Base-by-base conservation (phyloP, 1,140 invertebrate species). In the Danaus plexippus region DNA sequence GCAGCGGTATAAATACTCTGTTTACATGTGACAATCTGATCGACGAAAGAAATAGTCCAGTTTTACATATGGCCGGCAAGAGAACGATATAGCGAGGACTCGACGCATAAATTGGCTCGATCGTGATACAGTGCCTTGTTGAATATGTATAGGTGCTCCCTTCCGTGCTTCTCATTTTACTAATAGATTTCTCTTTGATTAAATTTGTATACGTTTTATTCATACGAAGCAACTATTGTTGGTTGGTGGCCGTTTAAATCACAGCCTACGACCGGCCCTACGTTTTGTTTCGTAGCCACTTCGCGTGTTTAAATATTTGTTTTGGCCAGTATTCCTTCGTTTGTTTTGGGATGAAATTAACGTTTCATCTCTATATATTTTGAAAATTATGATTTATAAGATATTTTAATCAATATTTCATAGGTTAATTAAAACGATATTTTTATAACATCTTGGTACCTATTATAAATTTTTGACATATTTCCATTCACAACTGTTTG, bases 101-200 rank as follows among this genome's bases (percentile, higher is more conserved):
- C 67, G 73, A 73, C 72, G 80, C 77, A 85, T 87, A 87, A 87
- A 87, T 87, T 81, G 75, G 75, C 76, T 71, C 72, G 77, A 77
- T 85, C 83, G 83, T 86, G 83, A 86, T 86, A 80, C 83, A 86
- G 75, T 82, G 61, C 75, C 83, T 85, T 72, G 83, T 86, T 86
- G 83, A 85, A 86, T 87, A 87, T 87, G 83, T 87, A 87, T 87
- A 84, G 80, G 72, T 83, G 76, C 77, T 84, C 83, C 83, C 83
- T 87, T 85, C 83, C 83, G 80, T 82, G 80, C 71, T 85, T 83
- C 81, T 86, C 83, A 86, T 86, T 86, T 86, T 86, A 86, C 83
- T 86, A 86, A 86, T 86, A 86, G 81, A 86, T 86, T 86, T 86
- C 81, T 80, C 77, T 86, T 85, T 86, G 83, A 86, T 86, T 86